Base-by-base conservation (phyloP, 2,888 invertebrate genomes). In the Rutpela maculata region DNA sequence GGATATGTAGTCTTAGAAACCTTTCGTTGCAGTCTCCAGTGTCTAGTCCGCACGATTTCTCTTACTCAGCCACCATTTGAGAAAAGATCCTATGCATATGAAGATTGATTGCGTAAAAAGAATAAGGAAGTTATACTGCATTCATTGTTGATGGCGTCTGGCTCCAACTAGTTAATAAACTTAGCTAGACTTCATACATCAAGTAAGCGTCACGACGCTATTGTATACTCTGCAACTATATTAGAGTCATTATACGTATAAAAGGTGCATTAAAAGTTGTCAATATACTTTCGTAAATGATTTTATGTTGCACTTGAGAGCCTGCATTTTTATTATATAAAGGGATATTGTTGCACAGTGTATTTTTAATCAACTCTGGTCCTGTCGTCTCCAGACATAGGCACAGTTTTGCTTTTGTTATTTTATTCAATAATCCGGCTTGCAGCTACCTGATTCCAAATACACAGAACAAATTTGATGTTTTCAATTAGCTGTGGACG, bases 31-130 rank as follows among this genome's bases (percentile, higher is more conserved):
- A 68, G 11, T 26, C 57, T 11, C 57, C 17, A 7, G 60, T 67
- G 69, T 70, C 77, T 67, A 63, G 75, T 56, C 67, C 31, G 75
- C 73, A 75, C 80, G 77, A 83, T 83, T 83, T 83, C 81, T 81
- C 83, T 81, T 82, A 79, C 83, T 82, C 81, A 83, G 17, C 65
- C 65, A 75, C 71, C 80, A 31, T 80, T 83, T 77, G 79, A 76
- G 79, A 78, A 80, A 80, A 75, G 76, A 81, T 66, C 59, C 76
- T 73, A 78, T 80, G 79, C 81, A 82, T 78, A 82, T 82, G 83
- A 83, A 83, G 83, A 83, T 83, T 83, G 83, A 83, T 83, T 80
- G 78, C 80, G 73, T 77, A 83, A 83, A 83, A 83, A 82, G 82
- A 82, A 74, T 77, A 81, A 79, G 73, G 56, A 76, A 76, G 76